These are phyloP conservation scores for Drosophila trapezifrons DNA, from an alignment of 1,140 invertebrate genomes.

Conservation along the genomic window DNA sequence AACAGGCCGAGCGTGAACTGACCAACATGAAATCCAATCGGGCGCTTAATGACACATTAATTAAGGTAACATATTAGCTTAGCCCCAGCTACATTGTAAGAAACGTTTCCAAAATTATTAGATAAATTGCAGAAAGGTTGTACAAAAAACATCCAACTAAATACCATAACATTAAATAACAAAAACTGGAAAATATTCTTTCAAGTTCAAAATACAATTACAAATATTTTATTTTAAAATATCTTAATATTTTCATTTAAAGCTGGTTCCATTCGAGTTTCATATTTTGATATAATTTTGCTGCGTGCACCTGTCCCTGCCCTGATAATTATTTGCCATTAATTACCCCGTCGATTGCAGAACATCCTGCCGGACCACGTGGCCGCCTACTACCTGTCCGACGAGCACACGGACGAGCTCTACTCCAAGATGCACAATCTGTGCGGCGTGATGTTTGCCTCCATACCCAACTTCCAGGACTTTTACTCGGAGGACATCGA, in stretches of 20 bases:
- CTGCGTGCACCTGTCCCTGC: neutral
- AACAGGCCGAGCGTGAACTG: slow-evolving; percentile 94
- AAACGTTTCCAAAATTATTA: neutral
- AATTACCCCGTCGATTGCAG: slow-evolving; percentile 67
- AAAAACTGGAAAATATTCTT: neutral
- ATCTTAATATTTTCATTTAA: neutral
- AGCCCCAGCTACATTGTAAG: too few species aligned
- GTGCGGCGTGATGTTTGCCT: slow-evolving; percentile 98
- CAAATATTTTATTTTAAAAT: neutral
- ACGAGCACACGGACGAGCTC: slow-evolving; percentile 91
- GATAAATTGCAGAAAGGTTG: too few species aligned
- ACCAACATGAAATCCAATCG: slow-evolving; percentile 91
- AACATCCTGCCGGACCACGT: slow-evolving; percentile 99
- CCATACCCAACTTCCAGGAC: slow-evolving; percentile 99
- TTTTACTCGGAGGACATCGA: slow-evolving; percentile 99
- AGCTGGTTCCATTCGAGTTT: too few species aligned
- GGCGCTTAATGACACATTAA: slow-evolving; percentile 83
- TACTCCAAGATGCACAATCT: slow-evolving; percentile 97
- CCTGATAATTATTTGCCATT: slow-evolving; percentile 33
- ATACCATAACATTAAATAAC: neutral
- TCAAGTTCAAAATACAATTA: neutral
- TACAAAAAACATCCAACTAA: neutral
- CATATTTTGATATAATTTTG: neutral
- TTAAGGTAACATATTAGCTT: slow-evolving; percentile 71
- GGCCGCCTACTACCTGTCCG: slow-evolving; percentile 95